These are phyloP conservation scores for Datnioides undecimradiatus DNA, from an alignment of 2,113 vertebrate genomes.

Conservation along the genomic window DNA sequence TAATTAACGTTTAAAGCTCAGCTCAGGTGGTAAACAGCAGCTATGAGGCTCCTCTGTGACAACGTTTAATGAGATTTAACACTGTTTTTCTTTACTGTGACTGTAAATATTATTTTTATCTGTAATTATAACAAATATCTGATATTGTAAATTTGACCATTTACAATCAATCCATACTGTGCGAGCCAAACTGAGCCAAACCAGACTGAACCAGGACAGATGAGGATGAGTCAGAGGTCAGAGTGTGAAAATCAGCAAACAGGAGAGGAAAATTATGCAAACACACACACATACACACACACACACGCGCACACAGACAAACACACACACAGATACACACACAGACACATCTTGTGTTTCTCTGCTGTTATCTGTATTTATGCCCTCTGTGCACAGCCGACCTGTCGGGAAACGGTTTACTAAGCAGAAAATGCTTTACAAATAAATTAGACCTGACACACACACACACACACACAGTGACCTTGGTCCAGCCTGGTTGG, in stretches of 20 bases:
- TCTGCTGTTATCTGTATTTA: slow-evolving; percentile 46
- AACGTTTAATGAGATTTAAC: too few relatives aligned
- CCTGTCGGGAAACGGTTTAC: slow-evolving; percentile 46
- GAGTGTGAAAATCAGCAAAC: neutral
- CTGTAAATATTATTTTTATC: too few relatives aligned
- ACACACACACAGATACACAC: slow-evolving; percentile 1
- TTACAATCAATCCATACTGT: neutral
- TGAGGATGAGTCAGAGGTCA: neutral
- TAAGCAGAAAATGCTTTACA: slow-evolving; percentile 40
- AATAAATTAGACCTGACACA: slow-evolving; percentile 40
- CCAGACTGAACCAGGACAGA: neutral
- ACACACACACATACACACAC: neutral
- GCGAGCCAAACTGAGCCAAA: neutral
- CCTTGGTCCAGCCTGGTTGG: slow-evolving; percentile 26
- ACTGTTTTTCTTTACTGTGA: too few relatives aligned
- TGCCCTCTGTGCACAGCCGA: slow-evolving; percentile 9
- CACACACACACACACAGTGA: slow-evolving; percentile 32
- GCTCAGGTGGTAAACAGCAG: too few relatives aligned
- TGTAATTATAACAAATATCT: too few relatives aligned
- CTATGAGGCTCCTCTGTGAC: too few relatives aligned
- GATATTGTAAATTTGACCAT: neutral
- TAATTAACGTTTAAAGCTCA: too few relatives aligned
- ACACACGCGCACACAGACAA: neutral
- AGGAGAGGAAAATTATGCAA: neutral
- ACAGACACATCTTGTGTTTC: slow-evolving; percentile 30